Evolutionary conservation across 2,888 invertebrate species (phyloP), one percentile per base, ranked within the genome.

Genomic region (Lycophotia porphyrea): DNA sequence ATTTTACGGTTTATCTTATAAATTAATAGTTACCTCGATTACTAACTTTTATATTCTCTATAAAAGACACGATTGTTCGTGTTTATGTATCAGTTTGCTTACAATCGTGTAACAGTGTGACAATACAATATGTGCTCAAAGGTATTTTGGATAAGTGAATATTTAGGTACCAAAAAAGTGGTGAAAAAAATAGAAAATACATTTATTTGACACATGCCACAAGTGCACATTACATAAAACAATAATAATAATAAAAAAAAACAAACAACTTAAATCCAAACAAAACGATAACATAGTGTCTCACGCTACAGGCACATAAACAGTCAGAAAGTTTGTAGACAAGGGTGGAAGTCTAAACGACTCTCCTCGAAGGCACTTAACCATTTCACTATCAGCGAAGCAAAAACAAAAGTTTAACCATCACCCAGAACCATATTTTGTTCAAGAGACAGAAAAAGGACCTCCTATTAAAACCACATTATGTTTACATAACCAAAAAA

Each of bases 1-100:
- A 0, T 70, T 49, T 80, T 76, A 82, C 63, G 18, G 81, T 52
- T 66, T 84, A 84, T 82, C 63, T 71, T 68, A 64, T 65, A 68
- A 76, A 72, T 79, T 81, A 67, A 84, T 63, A 74, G 64, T 74
- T 68, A 70, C 70, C 78, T 84, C 86, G 80, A 76, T 68, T 87
- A 84, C 71, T 71, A 81, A 84, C 79, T 77, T 80, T 81, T 84
- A 68, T 79, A 64, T 69, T 71, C 21, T 72, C 36, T 83, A 83
- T 85, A 83, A 81, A 85, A 82, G 82, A 71, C 85, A 72, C 52
- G 58, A 64, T 67, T 72, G 27, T 67, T 72, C 63, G 68, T 76
- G 47, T 58, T 72, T 67, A 31, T 55, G 63, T 76, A 82, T 76
- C 82, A 82, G 82, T 82, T 81, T 67, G 44, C 58, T 49, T 58